Conservation (phyloP, 2,113 vertebrate genomes). For the Pterocles gutturalis region DNA sequence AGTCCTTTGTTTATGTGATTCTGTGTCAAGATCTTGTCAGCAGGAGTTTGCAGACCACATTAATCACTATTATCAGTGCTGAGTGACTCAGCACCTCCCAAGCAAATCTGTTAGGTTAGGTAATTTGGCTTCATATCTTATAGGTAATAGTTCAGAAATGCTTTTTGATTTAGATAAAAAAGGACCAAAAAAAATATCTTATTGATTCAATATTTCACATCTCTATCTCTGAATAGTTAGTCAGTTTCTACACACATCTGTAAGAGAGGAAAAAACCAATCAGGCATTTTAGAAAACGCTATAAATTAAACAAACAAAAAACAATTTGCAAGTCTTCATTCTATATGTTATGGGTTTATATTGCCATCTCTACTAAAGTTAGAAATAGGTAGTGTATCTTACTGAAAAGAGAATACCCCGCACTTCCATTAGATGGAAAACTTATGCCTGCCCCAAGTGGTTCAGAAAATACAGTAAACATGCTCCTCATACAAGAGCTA, state of each 20-base stretch:
- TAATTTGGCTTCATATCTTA: background rate
- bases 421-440: background rate
- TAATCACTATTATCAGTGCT: background rate
- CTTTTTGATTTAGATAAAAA: background rate
- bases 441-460: background rate
- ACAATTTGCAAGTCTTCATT: background rate
- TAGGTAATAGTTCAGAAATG: background rate
- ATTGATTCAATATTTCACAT: conserved; percentile 15
- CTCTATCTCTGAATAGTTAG: background rate
- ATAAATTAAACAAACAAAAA: background rate
- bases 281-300: background rate
- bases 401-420: background rate
- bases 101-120: background rate
- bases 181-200: background rate
- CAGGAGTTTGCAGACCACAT: background rate
- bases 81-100: background rate
- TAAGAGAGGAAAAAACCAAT: background rate
- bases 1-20: background rate
- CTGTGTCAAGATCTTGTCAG: background rate
- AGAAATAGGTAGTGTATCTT: background rate
- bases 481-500: background rate
- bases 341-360: background rate
- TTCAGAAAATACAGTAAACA: background rate
- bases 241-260: background rate
- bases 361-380: background rate